Base-by-base conservation (phyloP, 2,888 invertebrate genomes). In the Caenorhabditis sp. region DNA sequence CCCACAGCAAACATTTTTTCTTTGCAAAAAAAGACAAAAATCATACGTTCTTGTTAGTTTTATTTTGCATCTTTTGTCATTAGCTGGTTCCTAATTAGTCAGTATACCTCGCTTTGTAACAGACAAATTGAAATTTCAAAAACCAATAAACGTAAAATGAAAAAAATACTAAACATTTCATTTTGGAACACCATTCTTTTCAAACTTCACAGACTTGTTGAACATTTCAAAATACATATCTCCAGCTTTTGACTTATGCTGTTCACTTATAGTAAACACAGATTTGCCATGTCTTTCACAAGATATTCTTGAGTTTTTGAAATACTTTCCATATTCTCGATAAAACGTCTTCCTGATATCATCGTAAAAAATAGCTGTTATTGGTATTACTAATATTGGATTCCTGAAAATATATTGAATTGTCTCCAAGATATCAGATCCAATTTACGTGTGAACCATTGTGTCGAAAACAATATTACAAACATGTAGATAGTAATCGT, bases 151-250 rank as follows among this genome's bases (percentile, higher is more conserved):
- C n/a, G n/a, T n/a, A n/a, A n/a, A n/a, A n/a, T n/a, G n/a, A n/a
- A n/a, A 8, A 36, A 36, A 36, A 36, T 10, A 36, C 7, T 36
- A n/a, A 10, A 10, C 36, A 8, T 36, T 36, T 36, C 10, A 36
- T 36, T 36, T 36, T 10, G 5, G 36, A 36, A 8, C 10, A 8
- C 7, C 10, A 8, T 5, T 8, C 10, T 36, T 36, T 10, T 5
- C 5, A 36, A 36, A 50, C 20, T 61, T 64, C 3, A 63, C 52
- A 23, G 38, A 59, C n/a, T 66, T 70, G n/a, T 70, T 64, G 36
- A 70, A 70, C 70, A 70, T 70, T 31, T 61, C 63, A 27, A 70
- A 70, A 59, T 70, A 70, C 14, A 70, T 25, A 54, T 70, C 70
- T 20, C 70, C 70, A 17, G 58, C 66, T 31, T 63, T 69, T 49